Conservation (phyloP, 1,140 invertebrate species). For the Pemphigus obesinymphae region DNA sequence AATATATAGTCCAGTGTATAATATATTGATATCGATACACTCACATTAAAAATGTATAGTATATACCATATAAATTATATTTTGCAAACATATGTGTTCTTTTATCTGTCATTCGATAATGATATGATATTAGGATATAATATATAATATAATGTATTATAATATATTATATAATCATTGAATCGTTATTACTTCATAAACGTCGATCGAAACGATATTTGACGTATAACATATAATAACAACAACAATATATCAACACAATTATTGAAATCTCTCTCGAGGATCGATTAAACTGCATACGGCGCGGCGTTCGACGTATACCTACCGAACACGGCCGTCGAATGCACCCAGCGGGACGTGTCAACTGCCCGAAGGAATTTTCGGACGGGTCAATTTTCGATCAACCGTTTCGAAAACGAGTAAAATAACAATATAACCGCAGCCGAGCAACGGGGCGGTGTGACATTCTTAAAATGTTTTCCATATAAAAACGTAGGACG, state of each 20-base stretch:
- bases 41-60: too few species aligned
- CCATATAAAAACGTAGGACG: not conserved
- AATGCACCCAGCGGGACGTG: constrained; percentile 5
- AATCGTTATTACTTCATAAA: not conserved
- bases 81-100: too few species aligned
- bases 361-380: not conserved
- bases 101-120: not conserved
- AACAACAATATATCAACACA: not conserved
- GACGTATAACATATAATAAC: not conserved
- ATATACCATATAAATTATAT: too few species aligned
- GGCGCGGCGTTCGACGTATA: not conserved
- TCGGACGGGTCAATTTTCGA: constrained; percentile 24
- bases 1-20: too few species aligned
- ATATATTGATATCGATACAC: too few species aligned
- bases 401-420: not conserved
- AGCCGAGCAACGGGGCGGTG: not conserved
- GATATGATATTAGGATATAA: too few species aligned
- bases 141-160: too few species aligned
- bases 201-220: not conserved
- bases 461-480: not conserved
- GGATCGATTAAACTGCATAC: not conserved
- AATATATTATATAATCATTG: too few species aligned
- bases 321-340: not conserved
- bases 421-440: not conserved
- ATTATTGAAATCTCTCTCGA: not conserved